These are phyloP conservation scores for Hipposideros armiger DNA, from an alignment of 2,113 vertebrate genomes.

Conservation along the genomic window DNA sequence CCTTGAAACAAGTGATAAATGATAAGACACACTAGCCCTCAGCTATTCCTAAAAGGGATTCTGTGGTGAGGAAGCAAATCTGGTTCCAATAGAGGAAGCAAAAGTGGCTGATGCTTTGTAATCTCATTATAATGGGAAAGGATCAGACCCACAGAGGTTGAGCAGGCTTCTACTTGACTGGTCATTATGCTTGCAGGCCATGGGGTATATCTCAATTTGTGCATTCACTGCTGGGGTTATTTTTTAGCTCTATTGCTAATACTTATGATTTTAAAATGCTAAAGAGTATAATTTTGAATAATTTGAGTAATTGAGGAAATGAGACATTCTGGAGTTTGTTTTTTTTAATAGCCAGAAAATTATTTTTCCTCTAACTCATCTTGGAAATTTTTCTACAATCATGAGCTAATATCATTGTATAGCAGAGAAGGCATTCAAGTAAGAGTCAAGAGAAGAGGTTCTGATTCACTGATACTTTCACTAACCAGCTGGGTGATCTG, in stretches of 20 bases:
- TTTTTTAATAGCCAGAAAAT: not conserved
- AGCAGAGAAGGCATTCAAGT: not conserved
- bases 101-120: conserved; percentile 68
- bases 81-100: conserved; percentile 65
- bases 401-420: not conserved
- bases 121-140: conserved; percentile 64
- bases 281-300: not conserved
- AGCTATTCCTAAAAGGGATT: conserved; percentile 58
- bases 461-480: not conserved
- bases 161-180: conserved; percentile 4
- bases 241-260: not conserved
- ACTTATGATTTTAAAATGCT: not conserved
- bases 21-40: conserved; percentile 47
- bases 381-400: not conserved
- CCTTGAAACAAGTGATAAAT: conserved; percentile 77
- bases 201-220: not conserved
- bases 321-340: not conserved
- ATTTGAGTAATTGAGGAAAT: conserved; percentile 17
- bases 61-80: conserved; percentile 67
- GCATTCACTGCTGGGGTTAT: not conserved
- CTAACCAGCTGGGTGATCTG: not conserved
- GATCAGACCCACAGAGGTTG: not conserved
- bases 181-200: conserved; percentile 24
- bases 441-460: not conserved
- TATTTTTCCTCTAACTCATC: not conserved